These are phyloP conservation scores for Hypotaenidia okinawae DNA, from an alignment of 2,797 vertebrate species.

Conservation along the genomic window DNA sequence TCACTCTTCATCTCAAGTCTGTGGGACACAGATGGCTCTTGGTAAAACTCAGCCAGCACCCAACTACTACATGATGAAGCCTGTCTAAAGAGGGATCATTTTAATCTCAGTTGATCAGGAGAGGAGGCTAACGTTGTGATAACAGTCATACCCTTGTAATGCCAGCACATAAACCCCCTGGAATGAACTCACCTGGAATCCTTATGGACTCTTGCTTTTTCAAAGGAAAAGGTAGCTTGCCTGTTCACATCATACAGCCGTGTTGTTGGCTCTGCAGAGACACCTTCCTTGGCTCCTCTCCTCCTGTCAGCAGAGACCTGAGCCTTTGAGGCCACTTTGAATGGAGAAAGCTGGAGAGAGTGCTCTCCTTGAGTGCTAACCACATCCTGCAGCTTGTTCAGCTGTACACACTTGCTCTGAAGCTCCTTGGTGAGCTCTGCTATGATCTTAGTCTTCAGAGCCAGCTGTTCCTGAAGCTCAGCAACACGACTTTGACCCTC, in stretches of 20 bases:
- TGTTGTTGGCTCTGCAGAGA: slow-evolving; percentile 91
- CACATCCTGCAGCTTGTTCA: slow-evolving; percentile 88
- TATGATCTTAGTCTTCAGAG: slow-evolving; percentile 80
- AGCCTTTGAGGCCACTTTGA: slow-evolving; percentile 58
- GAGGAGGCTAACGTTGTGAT: neutral
- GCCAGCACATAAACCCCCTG: neutral
- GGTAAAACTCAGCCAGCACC: neutral
- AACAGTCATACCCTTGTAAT: neutral
- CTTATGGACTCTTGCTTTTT: slow-evolving; percentile 88
- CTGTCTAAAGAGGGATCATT: neutral
- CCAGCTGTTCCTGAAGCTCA: slow-evolving; percentile 85
- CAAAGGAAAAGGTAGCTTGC: slow-evolving; percentile 87
- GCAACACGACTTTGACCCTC: slow-evolving; percentile 80
- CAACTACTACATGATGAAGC: neutral
- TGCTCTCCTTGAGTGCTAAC: slow-evolving; percentile 74
- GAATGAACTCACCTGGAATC: slow-evolving; percentile 86
- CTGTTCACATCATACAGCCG: slow-evolving; percentile 83
- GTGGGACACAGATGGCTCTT: neutral
- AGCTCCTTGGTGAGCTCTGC: slow-evolving; percentile 87
- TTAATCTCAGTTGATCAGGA: neutral
- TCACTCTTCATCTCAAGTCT: neutral
- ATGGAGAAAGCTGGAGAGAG: slow-evolving; percentile 74
- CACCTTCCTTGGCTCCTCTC: slow-evolving; percentile 91
- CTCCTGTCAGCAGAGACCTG: slow-evolving; percentile 81
- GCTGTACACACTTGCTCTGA: slow-evolving; percentile 86